These are phyloP conservation scores for Tiliqua scincoides DNA, from an alignment of 2,113 vertebrate genomes.

Conservation along the genomic window DNA sequence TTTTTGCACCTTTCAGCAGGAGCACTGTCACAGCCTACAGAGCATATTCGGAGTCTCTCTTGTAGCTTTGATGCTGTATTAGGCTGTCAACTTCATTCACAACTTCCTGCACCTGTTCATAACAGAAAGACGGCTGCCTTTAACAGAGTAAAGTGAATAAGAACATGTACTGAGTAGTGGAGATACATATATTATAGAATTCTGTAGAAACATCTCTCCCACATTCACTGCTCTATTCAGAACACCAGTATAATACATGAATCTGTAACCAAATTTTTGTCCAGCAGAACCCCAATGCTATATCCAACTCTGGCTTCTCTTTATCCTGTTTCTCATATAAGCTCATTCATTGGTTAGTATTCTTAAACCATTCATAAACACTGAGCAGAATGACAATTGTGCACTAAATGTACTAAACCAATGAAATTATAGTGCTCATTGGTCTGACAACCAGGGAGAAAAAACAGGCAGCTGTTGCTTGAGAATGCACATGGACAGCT, in stretches of 20 bases:
- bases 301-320: background rate
- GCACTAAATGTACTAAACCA: background rate
- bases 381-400: background rate
- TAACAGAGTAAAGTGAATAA: background rate
- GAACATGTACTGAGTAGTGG: background rate
- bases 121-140: background rate
- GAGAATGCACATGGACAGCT: constrained; percentile 25
- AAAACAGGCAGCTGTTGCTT: background rate
- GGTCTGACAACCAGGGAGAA: constrained; percentile 8
- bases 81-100: background rate
- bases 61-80: rapidly evolving
- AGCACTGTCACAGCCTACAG: background rate
- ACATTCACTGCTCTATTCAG: background rate
- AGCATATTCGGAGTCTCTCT: background rate
- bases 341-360: background rate
- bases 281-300: background rate
- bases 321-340: background rate
- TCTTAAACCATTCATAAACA: background rate
- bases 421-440: background rate
- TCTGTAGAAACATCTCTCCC: background rate
- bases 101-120: background rate
- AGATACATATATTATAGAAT: background rate
- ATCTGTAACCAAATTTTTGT: background rate
- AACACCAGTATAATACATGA: background rate
- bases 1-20: constrained; percentile 30